Evolutionary conservation across 2,888 invertebrate genomes (phyloP).

Genomic region (Thera obeliscata): DNA sequence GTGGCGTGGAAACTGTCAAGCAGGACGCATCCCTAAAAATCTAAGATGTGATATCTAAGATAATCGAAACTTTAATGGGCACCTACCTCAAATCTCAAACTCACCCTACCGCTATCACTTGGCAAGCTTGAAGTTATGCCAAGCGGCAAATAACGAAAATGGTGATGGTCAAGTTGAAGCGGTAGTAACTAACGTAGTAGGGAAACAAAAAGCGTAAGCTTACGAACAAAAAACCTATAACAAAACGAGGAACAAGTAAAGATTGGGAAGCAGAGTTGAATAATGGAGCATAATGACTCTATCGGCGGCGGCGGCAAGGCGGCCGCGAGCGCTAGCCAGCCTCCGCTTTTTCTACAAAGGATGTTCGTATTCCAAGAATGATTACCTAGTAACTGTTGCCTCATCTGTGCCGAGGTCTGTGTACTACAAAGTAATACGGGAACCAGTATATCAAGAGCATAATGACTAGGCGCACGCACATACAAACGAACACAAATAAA

Average conservation of each 20-base stretch:
- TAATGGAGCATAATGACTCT: constrained; percentile 84
- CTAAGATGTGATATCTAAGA: too few relatives aligned
- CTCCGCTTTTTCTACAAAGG: constrained; percentile 51
- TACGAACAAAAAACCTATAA: not conserved
- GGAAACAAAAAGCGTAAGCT: not conserved
- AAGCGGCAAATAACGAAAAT: too few relatives aligned
- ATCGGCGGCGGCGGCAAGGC: constrained; percentile 78
- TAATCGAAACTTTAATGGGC: too few relatives aligned
- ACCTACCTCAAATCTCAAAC: too few relatives aligned
- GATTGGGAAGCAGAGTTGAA: constrained; percentile 62
- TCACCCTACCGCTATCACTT: too few relatives aligned
- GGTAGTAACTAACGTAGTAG: too few relatives aligned
- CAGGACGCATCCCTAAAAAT: too few relatives aligned
- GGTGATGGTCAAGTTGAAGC: too few relatives aligned
- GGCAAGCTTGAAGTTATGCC: too few relatives aligned
- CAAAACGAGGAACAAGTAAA: not conserved
- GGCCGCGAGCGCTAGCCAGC: constrained; percentile 54
- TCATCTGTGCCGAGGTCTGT: constrained; percentile 28
- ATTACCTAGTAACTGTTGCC: constrained; percentile 39
- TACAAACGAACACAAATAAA: constrained; percentile 1
- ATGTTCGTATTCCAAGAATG: constrained; percentile 51
- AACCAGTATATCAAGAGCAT: constrained; percentile 22
- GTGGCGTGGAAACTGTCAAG: too few relatives aligned
- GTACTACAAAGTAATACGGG: constrained; percentile 26
- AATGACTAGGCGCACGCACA: constrained; percentile 20